Evolutionary conservation across 2,113 vertebrate genomes (phyloP).

Genomic region (Thinocorus orbignyianus): DNA sequence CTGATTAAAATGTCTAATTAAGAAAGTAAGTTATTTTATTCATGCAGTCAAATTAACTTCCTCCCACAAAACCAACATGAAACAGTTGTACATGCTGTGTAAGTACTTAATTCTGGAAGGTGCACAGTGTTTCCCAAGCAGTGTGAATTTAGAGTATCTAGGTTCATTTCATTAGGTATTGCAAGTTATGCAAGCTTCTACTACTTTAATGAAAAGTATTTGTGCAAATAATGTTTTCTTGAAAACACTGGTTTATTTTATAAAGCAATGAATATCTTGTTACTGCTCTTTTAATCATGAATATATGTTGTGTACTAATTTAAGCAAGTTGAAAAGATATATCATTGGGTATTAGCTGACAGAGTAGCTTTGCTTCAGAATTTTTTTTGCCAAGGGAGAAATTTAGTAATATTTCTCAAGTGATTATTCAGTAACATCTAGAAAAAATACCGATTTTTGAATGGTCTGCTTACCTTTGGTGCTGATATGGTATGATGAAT

Average conservation of each 20-base stretch:
- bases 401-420: not conserved
- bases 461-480: not conserved
- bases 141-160: not conserved
- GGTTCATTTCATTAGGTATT: conserved; percentile 8
- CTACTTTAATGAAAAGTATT: conserved; percentile 32
- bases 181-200: conserved; percentile 3
- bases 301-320: not conserved
- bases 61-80: conserved; percentile 34
- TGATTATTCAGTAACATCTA: not conserved
- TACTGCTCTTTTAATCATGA: not conserved
- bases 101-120: conserved; percentile 20
- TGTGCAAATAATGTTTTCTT: conserved; percentile 46
- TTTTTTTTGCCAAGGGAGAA: not conserved
- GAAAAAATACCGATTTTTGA: not conserved
- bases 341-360: not conserved
- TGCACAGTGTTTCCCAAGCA: not conserved
- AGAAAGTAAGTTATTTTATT: conserved; percentile 66
- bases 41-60: conserved; percentile 67
- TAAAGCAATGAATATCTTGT: conserved; percentile 2
- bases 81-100: conserved; percentile 20
- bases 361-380: not conserved
- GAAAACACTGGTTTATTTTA: not conserved
- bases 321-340: not conserved
- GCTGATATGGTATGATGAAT: not conserved
- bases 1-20: conserved; percentile 71